These are phyloP conservation scores for Dendrocincla tyrannina DNA, from an alignment of 2,797 vertebrate species.

Conservation along the genomic window DNA sequence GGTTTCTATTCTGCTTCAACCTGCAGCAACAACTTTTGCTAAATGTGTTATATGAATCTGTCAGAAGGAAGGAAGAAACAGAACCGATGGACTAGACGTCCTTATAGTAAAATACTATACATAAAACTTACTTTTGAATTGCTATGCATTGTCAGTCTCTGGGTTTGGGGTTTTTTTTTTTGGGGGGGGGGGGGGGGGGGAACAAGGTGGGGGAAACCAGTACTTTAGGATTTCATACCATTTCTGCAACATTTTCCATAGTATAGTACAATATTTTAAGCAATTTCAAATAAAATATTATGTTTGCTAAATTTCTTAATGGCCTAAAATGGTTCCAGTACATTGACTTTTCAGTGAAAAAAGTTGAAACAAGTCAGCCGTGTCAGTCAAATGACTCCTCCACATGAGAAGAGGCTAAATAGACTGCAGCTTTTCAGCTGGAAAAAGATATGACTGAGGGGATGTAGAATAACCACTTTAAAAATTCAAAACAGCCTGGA, in stretches of 20 bases:
- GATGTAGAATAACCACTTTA: background rate
- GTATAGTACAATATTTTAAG: background rate
- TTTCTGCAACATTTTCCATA: background rate
- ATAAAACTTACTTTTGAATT: background rate
- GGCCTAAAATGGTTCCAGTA: background rate
- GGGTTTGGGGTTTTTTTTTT: background rate
- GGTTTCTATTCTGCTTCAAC: background rate
- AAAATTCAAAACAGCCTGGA: conserved; percentile 45
- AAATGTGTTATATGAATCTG: background rate
- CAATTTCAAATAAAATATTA: background rate
- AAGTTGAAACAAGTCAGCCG: background rate
- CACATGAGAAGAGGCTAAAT: background rate
- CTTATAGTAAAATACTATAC: background rate
- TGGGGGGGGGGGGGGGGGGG: rapidly evolving
- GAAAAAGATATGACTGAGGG: background rate
- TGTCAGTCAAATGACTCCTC: conserved; percentile 9
- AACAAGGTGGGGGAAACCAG: background rate
- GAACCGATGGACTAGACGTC: background rate
- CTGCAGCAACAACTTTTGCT: background rate
- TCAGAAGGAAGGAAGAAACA: background rate
- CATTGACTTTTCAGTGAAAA: background rate
- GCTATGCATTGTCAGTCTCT: background rate
- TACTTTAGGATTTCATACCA: background rate
- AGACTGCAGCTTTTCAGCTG: background rate
- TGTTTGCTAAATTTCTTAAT: background rate